Evolutionary conservation across 2,888 invertebrate genomes (phyloP), one percentile per base, ranked within the genome.

Genomic region (Drosophila paramelanica): DNA sequence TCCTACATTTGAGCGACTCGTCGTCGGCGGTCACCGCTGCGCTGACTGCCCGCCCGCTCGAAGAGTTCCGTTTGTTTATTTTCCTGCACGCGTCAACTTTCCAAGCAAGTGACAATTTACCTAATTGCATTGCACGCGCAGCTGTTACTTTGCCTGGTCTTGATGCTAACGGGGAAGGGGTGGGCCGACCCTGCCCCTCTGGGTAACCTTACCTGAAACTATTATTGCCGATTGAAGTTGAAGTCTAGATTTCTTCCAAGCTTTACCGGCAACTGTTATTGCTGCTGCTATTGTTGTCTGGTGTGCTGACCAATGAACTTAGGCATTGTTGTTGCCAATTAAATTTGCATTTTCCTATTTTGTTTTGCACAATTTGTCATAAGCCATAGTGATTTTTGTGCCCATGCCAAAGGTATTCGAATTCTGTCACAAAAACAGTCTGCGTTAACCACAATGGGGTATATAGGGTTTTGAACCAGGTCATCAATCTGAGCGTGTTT

Each of bases 251-350:
- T 23, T 41, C 27, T 31, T 10, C 4, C 13, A 57, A 53, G 11
- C 38, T 17, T 66, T 17, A 51, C 3, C 31, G 41, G 45, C 50
- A 62, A 31, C 39, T 62, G 41, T 46, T 36, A 10, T 10, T 31
- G 42, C 23, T 33, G 31, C 47, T 53, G 43, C 17, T 25, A 33
- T 31, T 39, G 31, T 55, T 68, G 36, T 60, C 38, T 57, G 41
- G 58, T 67, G 52, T 53, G 66, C 68, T 89, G 85, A 81, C 85
- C 84, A 77, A 45, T 81, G 79, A 87, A 89, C 89, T 81, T 78
- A 72, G 69, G 45, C 73, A 76, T 81, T 87, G 74, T 77, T 77
- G 77, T 69, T 81, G 70, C 62, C 72, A 73, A 74, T 85, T 73
- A 72, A 73, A 71, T 78, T 77, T 76, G 71, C 67, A 73, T 79